Percentiles rank a stretch among this genome's conserved stretches.
phyloP scores from a whole-genome alignment of 2,113 vertebrate species.

The Gopherus evgoodei region DNA sequence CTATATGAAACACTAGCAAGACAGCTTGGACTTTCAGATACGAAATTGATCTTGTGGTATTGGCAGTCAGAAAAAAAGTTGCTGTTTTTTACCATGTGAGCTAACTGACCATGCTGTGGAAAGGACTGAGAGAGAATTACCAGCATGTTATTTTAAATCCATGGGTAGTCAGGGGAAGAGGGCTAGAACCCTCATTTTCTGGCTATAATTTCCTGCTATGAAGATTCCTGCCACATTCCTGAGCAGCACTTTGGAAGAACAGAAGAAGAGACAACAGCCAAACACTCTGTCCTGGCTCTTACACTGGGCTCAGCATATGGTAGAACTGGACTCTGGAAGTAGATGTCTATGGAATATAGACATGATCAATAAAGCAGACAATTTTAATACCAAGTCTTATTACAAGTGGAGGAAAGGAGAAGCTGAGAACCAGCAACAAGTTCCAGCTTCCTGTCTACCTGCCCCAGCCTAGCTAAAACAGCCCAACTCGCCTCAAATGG shows the following conservation, averaged over 20 bases:
- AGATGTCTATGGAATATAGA: background rate
- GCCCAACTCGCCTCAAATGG: accelerated
- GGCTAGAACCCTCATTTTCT: background rate
- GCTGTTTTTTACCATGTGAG: background rate
- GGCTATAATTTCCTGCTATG: background rate
- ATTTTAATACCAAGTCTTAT: background rate
- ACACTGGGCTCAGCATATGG: accelerated
- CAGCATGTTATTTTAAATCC: background rate
- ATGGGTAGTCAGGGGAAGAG: background rate
- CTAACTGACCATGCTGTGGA: background rate
- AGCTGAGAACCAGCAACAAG: background rate
- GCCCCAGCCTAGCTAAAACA: background rate
- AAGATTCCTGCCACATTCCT: background rate
- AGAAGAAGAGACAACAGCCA: background rate
- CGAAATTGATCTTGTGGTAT: background rate
- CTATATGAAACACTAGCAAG: background rate
- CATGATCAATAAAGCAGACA: background rate
- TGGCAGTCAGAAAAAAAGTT: background rate
- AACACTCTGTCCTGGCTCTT: background rate
- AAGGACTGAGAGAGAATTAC: background rate
- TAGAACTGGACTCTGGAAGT: background rate
- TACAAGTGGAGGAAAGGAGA: background rate
- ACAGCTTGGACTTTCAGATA: background rate
- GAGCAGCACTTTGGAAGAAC: background rate
- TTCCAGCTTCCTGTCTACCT: background rate